These are phyloP conservation scores for Tauraco erythrolophus DNA, from an alignment of 2,113 vertebrate genomes.

Conservation along the genomic window DNA sequence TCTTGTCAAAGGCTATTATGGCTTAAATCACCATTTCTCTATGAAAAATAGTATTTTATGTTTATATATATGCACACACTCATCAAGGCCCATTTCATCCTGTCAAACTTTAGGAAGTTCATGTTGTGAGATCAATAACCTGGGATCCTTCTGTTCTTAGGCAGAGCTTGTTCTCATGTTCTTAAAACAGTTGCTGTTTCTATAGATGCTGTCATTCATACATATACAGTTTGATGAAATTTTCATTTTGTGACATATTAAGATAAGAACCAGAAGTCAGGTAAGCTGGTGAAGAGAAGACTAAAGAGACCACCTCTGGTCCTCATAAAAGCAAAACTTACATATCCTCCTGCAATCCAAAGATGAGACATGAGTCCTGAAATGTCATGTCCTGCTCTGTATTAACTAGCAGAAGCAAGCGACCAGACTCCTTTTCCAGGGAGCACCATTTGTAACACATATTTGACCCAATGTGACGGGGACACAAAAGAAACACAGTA, in stretches of 20 bases:
- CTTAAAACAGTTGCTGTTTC: neutral
- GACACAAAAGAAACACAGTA: neutral
- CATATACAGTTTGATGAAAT: neutral
- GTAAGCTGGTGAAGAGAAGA: neutral
- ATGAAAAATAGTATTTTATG: neutral
- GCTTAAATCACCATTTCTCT: neutral
- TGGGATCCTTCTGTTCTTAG: neutral
- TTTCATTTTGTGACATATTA: neutral
- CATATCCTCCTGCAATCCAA: accelerated
- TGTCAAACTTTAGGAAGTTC: neutral
- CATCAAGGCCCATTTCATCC: neutral
- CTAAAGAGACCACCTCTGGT: neutral
- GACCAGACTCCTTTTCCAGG: neutral
- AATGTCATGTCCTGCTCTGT: neutral
- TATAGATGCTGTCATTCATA: neutral
- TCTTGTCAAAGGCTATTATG: neutral
- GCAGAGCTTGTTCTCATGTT: neutral
- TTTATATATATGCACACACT: neutral
- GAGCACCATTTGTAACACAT: neutral
- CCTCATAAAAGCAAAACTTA: neutral
- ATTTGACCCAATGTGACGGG: neutral
- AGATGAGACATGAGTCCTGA: neutral
- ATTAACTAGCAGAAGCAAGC: neutral
- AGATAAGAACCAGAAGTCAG: neutral
- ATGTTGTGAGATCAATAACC: neutral